Evolutionary conservation across 2,797 vertebrate species (phyloP), one percentile per base, ranked within the genome.

Genomic region (Anguilla pacifica): DNA sequence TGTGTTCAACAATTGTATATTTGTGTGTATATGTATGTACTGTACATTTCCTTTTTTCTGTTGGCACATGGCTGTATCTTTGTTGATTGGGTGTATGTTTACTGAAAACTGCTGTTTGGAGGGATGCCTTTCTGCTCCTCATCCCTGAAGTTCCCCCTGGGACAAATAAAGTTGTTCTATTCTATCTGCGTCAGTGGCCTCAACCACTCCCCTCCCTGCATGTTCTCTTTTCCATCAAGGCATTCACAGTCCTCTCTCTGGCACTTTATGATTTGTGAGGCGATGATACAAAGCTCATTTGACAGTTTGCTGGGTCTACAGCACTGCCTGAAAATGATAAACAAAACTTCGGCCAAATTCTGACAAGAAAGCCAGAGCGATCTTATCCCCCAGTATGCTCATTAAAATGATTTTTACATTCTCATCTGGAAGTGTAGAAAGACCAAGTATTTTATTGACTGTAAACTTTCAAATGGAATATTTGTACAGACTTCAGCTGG

Each of bases 311-410:
- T 43, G 74, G 35, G 39, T 79, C 13, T 19, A 46, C 35, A 46
- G 74, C 15, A 22, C 35, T 79, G 28, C 74, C 74, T 31, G 74
- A 46, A 19, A 39, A 79, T 39, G 74, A 77, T 79, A 79, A 79
- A 79, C 74, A 79, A 79, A 79, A 79, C 35, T 39, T 39, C 74
- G 19, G 74, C 74, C 74, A 79, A 79, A 79, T 39, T 43, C 74
- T 79, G 74, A 43, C 15, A 35, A 79, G 74, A 39, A 15, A 77
- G 74, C 74, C 31, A 43, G 35, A 77, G 39, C 43, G 74, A 79
- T 79, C 17, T 25, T 79, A 43, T 79, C 74, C 74, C 35, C 74
- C 79, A 11, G 22, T 51, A 25, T 49, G 79, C 79, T 35, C 79
- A 43, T 43, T 51, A 49, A 82, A 51, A 51, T 25, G 43, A 25